phyloP scores from a whole-genome alignment of 2,888 invertebrate genomes.

The Pegoplata infirma region DNA sequence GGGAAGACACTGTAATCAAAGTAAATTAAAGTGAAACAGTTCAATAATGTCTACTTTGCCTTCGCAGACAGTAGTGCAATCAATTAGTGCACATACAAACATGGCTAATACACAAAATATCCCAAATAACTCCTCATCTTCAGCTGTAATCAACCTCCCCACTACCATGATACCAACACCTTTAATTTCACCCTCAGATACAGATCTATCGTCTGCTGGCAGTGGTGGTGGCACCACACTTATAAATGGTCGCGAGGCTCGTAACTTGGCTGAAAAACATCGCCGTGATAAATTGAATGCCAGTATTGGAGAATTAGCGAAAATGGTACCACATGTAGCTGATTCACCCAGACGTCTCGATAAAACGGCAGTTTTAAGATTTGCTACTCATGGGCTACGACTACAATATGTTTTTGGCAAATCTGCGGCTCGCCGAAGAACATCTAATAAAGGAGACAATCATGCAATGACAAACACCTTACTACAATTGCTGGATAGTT shows the following conservation, averaged over 20 bases:
- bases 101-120: conserved; percentile 36
- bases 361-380: conserved; percentile 92
- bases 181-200: conserved; percentile 13
- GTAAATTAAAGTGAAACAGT: background rate
- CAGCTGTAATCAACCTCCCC: conserved; percentile 14
- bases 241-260: conserved; percentile 85
- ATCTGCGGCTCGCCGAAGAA: conserved; percentile 66
- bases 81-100: conserved; percentile 29
- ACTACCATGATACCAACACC: background rate
- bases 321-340: conserved; percentile 89
- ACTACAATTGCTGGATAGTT: conserved; percentile 86
- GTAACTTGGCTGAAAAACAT: conserved; percentile 94
- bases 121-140: background rate
- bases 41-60: conserved; percentile 40
- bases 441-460: conserved; percentile 26
- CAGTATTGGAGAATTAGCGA: conserved; percentile 89
- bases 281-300: conserved; percentile 93
- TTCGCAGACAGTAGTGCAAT: conserved; percentile 42
- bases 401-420: conserved; percentile 83
- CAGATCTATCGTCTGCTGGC: conserved; percentile 1
- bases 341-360: conserved; percentile 90
- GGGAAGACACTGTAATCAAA: background rate
- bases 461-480: conserved; percentile 80
- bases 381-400: conserved; percentile 91
- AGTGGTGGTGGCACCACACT: too few species aligned